These are phyloP conservation scores for Bombycilla garrulus DNA, from an alignment of 2,113 vertebrate species.

Conservation along the genomic window DNA sequence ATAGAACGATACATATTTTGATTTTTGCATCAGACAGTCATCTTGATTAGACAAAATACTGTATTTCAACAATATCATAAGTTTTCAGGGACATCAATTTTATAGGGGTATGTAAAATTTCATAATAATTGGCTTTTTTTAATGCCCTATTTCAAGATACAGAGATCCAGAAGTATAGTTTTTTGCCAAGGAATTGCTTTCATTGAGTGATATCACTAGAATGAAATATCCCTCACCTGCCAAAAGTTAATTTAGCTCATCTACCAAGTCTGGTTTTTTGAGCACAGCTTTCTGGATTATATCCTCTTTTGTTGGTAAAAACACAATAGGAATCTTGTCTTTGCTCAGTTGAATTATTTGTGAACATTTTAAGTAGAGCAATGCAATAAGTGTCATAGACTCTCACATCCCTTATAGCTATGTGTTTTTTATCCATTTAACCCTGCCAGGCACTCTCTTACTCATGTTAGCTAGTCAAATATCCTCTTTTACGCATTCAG, in stretches of 20 bases:
- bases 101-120: not conserved
- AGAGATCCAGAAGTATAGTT: not conserved
- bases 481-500: not conserved
- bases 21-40: not conserved
- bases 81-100: not conserved
- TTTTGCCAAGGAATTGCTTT: not conserved
- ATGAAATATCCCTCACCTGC: not conserved
- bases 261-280: not conserved
- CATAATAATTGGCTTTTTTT: not conserved
- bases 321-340: not conserved
- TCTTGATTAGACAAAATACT: not conserved
- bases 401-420: not conserved
- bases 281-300: not conserved
- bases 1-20: not conserved
- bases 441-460: not conserved
- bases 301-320: not conserved
- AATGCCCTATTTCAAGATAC: not conserved
- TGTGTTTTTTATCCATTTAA: not conserved
- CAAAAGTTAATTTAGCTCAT: not conserved
- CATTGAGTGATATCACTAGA: not conserved
- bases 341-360: not conserved
- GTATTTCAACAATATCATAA: not conserved
- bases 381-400: not conserved
- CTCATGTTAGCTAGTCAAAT: not conserved
- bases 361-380: not conserved